Base-by-base conservation (phyloP, 2,113 vertebrate genomes). In the Leiothrix lutea region DNA sequence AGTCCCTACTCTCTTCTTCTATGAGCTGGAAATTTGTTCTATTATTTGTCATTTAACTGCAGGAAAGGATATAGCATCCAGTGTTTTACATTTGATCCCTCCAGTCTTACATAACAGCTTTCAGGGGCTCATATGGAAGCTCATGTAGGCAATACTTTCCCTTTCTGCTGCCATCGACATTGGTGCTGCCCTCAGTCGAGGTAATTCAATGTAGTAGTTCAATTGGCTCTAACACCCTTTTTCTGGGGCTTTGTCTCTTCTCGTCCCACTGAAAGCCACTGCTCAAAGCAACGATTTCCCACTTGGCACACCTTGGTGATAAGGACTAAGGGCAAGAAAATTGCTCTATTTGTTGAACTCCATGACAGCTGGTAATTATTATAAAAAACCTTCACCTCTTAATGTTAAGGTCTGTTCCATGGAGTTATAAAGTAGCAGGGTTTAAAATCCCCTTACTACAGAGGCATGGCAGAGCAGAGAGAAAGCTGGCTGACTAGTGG, bases 261-360 rank as follows among this genome's bases (percentile, higher is more conserved):
- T 54, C 5, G 3, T 57, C 48, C 80, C 47, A 71, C 24, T 44
- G 70, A 87, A 81, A 69, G 44, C 38, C 53, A 61, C 44, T 44
- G 19, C 70, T 85, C 48, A 75, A 94, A 94, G 71, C 62, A 89
- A 86, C 12, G 4, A 64, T 92, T 80, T 94, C 89, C 75, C 45
- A 92, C 53, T 40, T 84, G 73, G 64, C 1, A 6, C 61, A 81
- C 36, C 75, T 96, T 90, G 74, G 66, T 95, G 60, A 69, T 84
- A 84, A 2, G 38, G 45, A 50, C 44, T 77, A 48, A 42, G 57
- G 48, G 74, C 35, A 96, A 73, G 82, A 90, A 95, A 95, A 95
- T 57, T 51, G 83, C 38, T 86, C 64, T 89, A 25, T 81, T 94
- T 92, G 61, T 85, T 89, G 95, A 97, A 71, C 38, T 71, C 45